These are phyloP conservation scores for Danionella cerebrum DNA, from an alignment of 2,113 vertebrate genomes.

Conservation along the genomic window DNA sequence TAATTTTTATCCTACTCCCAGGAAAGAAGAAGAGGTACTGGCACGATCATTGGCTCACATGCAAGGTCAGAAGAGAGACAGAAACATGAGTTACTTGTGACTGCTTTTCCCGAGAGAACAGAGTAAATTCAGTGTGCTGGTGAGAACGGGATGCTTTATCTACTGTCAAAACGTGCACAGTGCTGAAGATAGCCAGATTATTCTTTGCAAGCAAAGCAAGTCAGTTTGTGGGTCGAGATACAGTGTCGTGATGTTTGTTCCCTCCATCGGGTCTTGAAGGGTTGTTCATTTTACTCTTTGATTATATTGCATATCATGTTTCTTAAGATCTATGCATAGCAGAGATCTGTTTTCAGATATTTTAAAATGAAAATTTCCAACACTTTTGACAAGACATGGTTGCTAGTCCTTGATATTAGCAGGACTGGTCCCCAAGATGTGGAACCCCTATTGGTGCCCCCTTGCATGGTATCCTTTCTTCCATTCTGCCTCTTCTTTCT, in stretches of 20 bases:
- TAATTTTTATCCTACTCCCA: slow-evolving; percentile 49
- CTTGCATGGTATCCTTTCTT: too few species aligned
- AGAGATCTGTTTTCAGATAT: too few species aligned
- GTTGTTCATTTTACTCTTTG: slow-evolving; percentile 11
- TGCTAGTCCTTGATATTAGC: too few species aligned
- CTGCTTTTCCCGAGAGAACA: slow-evolving; percentile 44
- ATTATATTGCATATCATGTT: slow-evolving; percentile 1
- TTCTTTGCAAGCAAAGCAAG: slow-evolving; percentile 10
- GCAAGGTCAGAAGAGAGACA: slow-evolving; percentile 61
- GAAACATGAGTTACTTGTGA: slow-evolving; percentile 44
- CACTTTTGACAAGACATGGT: too few species aligned
- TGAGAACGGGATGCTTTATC: not conserved
- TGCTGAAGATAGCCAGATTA: not conserved
- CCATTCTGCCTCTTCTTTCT: too few species aligned
- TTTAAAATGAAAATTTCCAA: too few species aligned
- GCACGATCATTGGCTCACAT: slow-evolving; percentile 52
- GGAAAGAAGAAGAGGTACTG: slow-evolving; percentile 48
- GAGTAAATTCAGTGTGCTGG: not conserved
- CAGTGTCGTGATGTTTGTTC: not conserved
- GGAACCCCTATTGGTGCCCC: too few species aligned
- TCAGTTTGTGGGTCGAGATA: not conserved
- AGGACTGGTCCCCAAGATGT: too few species aligned
- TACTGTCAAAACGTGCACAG: slow-evolving; percentile 13
- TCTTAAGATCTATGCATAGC: not conserved
- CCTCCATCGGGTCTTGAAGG: not conserved